Conservation (phyloP, 2,113 vertebrate species). For the Calyptomena viridis region DNA sequence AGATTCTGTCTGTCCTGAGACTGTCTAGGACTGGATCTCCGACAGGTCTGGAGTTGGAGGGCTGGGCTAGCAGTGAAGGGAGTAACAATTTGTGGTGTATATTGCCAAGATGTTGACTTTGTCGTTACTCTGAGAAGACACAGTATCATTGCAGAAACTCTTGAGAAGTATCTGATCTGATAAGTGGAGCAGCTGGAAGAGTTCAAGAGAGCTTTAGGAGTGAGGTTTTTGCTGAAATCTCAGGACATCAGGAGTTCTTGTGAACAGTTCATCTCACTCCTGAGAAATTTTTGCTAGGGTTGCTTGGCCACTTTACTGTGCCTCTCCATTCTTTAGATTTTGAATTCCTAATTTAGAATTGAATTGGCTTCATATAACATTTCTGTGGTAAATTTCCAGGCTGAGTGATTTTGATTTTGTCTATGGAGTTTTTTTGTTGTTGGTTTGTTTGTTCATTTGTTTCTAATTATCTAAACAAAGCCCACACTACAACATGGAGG, state of each 20-base stretch:
- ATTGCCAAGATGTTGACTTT: not conserved
- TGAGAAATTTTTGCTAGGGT: not conserved
- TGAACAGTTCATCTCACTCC: not conserved
- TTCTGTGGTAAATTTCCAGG: not conserved
- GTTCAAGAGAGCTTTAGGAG: not conserved
- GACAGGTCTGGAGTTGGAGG: not conserved
- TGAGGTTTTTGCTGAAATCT: not conserved
- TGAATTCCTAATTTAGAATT: not conserved
- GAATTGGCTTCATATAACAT: not conserved
- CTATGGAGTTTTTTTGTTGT: not conserved
- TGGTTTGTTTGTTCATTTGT: too few species aligned
- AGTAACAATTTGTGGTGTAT: not conserved
- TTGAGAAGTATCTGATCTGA: not conserved
- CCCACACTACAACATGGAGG: not conserved
- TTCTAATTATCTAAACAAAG: not conserved
- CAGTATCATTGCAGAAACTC: not conserved
- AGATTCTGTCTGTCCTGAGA: not conserved
- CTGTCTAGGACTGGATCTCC: not conserved
- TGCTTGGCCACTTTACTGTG: not conserved
- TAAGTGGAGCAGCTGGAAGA: not conserved
- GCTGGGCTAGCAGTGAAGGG: not conserved
- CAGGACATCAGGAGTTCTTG: not conserved
- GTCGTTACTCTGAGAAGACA: not conserved
- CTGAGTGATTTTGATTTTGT: not conserved
- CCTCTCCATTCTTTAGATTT: not conserved